phyloP scores from a whole-genome alignment of 2,797 vertebrate species.

The Chiloscyllium punctatum region DNA sequence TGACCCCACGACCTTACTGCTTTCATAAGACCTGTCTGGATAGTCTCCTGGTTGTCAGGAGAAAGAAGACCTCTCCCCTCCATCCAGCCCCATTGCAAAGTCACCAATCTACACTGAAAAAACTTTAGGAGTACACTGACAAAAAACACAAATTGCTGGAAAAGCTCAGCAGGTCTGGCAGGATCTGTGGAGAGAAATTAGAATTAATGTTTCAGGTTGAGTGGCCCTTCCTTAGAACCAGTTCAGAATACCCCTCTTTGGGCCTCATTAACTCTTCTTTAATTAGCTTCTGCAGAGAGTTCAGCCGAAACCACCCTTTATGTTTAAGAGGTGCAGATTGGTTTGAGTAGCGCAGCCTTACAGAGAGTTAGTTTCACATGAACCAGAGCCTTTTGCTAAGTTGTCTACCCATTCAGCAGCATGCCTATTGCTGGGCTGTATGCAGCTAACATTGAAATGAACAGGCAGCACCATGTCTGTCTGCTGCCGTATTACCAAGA shows the following conservation, averaged over 20 bases:
- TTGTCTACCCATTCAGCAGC: neutral
- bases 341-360: neutral
- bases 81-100: neutral
- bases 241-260: neutral
- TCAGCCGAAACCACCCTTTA: neutral
- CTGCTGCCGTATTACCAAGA: neutral
- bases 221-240: no score
- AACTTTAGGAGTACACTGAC: neutral
- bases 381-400: neutral
- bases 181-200: no score
- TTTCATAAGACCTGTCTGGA: neutral
- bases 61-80: neutral
- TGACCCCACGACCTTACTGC: neutral
- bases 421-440: neutral
- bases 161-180: no score
- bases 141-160: no score
- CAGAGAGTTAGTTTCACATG: no score
- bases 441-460: neutral
- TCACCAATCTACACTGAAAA: neutral
- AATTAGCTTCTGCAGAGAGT: neutral
- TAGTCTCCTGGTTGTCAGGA: neutral
- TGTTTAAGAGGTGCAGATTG: neutral
- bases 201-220: no score
- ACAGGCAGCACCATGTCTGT: neutral
- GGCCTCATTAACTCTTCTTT: neutral